Evolutionary conservation across 2,888 invertebrate species (phyloP), one percentile per base, ranked within the genome.

Genomic region (Diadegma fenestrale): DNA sequence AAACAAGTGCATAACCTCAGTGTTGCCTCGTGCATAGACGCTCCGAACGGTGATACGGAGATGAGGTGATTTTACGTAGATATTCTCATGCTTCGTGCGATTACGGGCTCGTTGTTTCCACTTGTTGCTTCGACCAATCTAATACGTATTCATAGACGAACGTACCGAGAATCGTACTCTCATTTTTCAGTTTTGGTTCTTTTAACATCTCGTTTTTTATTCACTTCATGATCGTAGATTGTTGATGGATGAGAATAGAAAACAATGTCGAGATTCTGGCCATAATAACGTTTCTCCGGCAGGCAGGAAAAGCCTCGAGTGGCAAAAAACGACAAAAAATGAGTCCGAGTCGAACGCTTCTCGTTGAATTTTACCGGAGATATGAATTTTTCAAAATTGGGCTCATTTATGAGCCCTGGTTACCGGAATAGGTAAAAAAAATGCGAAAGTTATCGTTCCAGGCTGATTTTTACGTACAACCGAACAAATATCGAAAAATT

Each of bases 121-220:
- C 88, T 86, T 87, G 88, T 87, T 89, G 88, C 87, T 86, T 83
- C 85, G 51, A 75, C 64, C 63, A 73, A 80, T 86, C 82, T 82
- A 80, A 82, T 82, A 82, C 72, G 85, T 85, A 85, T 82, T 85
- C 82, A 73, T 85, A 82, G 76, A 85, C 77, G 76, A 82, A 37
- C 81, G 73, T 45, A 64, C 66, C 33, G 68, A 48, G 80, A 71
- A 69, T 54, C 66, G 54, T 61, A 66, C 8, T 8, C 33, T 19
- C 63, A 37, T 63, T 58, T 73, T 73, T 84, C 51, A 63, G 41
- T 30, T 41, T 12, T 54, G 33, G 63, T 12, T 37, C 66, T 14
- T 45, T 63, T 8, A 37, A 37, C 37, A 7, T 37, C 8, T 48
- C 14, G 22, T 8, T 48, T 48, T 33, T 30, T 72, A n/a, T 48